Evolutionary conservation across 2,888 invertebrate species (phyloP), one percentile per base, ranked within the genome.

Genomic region (Ochropleura plecta): DNA sequence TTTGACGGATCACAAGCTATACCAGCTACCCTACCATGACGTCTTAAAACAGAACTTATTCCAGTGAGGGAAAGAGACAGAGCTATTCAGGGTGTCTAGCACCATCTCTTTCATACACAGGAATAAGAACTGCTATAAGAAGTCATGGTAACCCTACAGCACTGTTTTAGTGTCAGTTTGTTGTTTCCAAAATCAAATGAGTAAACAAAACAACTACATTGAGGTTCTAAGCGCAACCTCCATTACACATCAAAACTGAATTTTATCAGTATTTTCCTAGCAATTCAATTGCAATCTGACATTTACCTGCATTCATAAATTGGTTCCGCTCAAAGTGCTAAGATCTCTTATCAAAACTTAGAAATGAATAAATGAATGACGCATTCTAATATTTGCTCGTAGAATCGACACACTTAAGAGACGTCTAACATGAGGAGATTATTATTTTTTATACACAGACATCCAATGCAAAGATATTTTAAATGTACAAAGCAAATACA

Each of bases 401-500:
- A 66, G 60, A 82, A 75, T 69, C 67, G 81, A 69, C 84, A 86
- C 73, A 82, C 79, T 78, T 76, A 57, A 60, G 44, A 64, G 67
- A 42, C 48, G 75, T 76, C 72, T 67, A 78, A 85, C 79, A 81
- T 74, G 81, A 83, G 83, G 76, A 78, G 79, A 72, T 84, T 78
- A 78, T 83, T 70, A 57, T 79, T 82, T 83, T 84, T 87, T 88
- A 69, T 81, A 69, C 65, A 59, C 76, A 69, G 70, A 73, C 79
- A 85, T 85, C 85, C 81, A 81, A 89, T 87, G 78, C 83, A 84
- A 78, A 86, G 81, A 87, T 88, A 85, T 88, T 88, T 88, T 85
- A 88, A 88, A 89, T 83, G 87, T 88, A 90, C 89, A 92, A 91
- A 92, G 92, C 91, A 92, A 93, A 93, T 91, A 92, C 89, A 87